Base-by-base conservation (phyloP, 1,140 invertebrate species). In the Lycorma delicatula region DNA sequence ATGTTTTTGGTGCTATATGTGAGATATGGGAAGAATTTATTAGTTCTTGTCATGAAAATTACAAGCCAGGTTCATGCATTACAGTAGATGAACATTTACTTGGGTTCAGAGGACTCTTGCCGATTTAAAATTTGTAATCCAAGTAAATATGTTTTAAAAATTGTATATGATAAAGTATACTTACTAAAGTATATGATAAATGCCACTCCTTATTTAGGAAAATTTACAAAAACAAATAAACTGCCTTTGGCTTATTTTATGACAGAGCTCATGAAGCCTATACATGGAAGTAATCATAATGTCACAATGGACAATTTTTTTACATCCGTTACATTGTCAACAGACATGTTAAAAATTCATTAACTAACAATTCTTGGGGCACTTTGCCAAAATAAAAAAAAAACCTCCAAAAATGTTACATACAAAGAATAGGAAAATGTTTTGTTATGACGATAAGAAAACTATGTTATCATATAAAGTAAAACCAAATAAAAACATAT, bases 41-140 rank as follows among this genome's bases (percentile, higher is more conserved):
- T 63, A 28, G 28, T 47, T 6, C 67, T 68, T 26, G 64, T 61
- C 62, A 64, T 63, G 49, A 47, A 13, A 38, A 55, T 36, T 69
- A 68, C 58, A 55, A 54, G 16, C 55, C 64, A 7, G 60, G 65
- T 31, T 20, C 50, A 27, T 63, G 60, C 44, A 53, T 60, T 0
- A 65, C 60, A 28, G 62, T 72, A 20, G 68, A 72, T 60, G 69
- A 73, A 60, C 64, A 65, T 13, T 59, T 73, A 9, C 34, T 74
- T 0, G 47, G 60, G n/a, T 75, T 75, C 64, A 13, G 70, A 34
- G 73, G 72, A 20, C 27, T 64, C 11, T n/a, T 72, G 70, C 53
- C 55, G 51, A 31, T 72, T 75, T 54, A 60, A 66, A 41, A 67
- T 72, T 52, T 75, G 74, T 58, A 77, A 78, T 67, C 74, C 75